Evolutionary conservation across 2,113 vertebrate species (phyloP).

Genomic region (Otis tarda): DNA sequence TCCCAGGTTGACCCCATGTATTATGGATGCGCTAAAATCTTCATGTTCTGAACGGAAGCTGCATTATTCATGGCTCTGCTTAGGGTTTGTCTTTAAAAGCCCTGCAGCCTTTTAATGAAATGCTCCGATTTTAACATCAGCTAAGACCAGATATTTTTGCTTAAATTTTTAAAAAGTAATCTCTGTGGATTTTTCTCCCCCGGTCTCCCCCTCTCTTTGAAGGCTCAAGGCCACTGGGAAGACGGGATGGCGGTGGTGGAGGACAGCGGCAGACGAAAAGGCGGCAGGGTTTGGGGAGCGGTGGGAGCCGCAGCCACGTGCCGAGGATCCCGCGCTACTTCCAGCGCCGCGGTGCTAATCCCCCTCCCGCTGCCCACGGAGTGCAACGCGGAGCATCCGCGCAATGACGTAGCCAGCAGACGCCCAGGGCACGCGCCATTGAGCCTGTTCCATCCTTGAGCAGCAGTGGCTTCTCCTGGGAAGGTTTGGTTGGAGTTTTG

Average conservation of each 20-base stretch:
- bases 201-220: not conserved
- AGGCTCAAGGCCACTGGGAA: not conserved
- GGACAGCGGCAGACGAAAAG: not conserved
- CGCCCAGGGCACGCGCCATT: accelerated
- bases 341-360: not conserved
- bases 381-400: accelerated
- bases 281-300: accelerated
- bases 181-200: not conserved
- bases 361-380: no score
- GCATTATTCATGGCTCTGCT: conserved; percentile 65
- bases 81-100: conserved; percentile 63
- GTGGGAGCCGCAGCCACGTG: not conserved
- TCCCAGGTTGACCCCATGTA: conserved; percentile 55
- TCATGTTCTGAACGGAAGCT: conserved; percentile 50
- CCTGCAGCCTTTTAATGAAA: conserved; percentile 64
- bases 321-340: accelerated
- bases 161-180: conserved; percentile 41
- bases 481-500: not conserved
- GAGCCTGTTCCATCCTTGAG: not conserved
- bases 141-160: conserved; percentile 34
- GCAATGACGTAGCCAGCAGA: not conserved
- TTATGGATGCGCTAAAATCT: conserved; percentile 61
- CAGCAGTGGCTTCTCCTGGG: accelerated
- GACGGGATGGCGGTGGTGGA: accelerated
- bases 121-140: conserved; percentile 28